A percentile compares a stretch with the other conserved stretches of the same genome.
Evolutionary conservation across 35 echinoderm and acorn worm species (phyloP).

Genomic region (Antedon bifida): DNA sequence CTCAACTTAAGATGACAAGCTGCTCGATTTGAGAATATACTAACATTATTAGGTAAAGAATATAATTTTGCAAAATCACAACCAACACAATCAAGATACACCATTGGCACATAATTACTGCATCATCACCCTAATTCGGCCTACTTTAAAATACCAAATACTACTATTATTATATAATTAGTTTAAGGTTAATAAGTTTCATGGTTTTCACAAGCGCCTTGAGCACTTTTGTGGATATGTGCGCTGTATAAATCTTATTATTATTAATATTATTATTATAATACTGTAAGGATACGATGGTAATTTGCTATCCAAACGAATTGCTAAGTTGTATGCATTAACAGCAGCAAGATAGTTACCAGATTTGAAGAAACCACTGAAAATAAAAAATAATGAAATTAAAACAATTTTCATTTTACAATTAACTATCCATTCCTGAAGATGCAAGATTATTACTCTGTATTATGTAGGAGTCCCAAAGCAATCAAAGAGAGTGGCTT

Average conservation of each 20-base stretch:
- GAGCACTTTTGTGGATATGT: too few species aligned
- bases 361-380: constrained; percentile 64
- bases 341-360: constrained; percentile 79
- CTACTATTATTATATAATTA: too few species aligned
- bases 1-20: constrained; percentile 85
- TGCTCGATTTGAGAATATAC: constrained; percentile 79
- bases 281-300: constrained; percentile 67
- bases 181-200: too few species aligned
- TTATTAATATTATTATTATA: too few species aligned
- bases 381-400: constrained; percentile 4
- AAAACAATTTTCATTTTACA: neutral
- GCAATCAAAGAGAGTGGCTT: too few species aligned
- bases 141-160: too few species aligned
- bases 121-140: too few species aligned
- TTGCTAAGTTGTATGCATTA: constrained; percentile 92
- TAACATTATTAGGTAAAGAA: neutral
- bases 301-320: constrained; percentile 48
- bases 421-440: neutral
- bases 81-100: too few species aligned
- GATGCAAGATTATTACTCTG: neutral
- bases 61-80: neutral
- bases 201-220: too few species aligned
- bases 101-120: too few species aligned
- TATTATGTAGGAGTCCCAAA: too few species aligned
- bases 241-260: too few species aligned